Base-by-base conservation (phyloP, 2,888 invertebrate species). In the Cantharis rustica region DNA sequence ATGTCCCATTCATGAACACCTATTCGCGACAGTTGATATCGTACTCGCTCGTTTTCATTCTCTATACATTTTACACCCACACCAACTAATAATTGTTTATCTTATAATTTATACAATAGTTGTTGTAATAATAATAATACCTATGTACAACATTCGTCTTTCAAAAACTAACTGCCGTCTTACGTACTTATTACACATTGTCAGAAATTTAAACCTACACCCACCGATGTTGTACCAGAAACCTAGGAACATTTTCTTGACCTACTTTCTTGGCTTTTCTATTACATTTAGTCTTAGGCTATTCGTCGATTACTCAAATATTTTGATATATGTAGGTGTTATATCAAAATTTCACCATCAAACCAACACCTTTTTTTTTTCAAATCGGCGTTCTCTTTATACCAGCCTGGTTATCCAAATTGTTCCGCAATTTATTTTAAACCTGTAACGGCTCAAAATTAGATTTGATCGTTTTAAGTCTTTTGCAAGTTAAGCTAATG, bases 1-100 rank as follows among this genome's bases (percentile, higher is more conserved):
- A 73, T 16, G 27, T 69, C 69, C 69, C 73, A 73, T 73, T 73
- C 73, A 73, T 73, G 31, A 73, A 73, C 73, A 62, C 73, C 62
- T 31, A 11, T 31, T 61, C 62, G 27, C 68, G 16, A 73, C 62
- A 66, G 23, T 68, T 23, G 15, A 68, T 68, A 27, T 26, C 68
- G 68, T 68, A 68, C 68, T 15, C 68, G 68, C 68, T 68, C 23
- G 26, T 26, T 23, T 16, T 68, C 27, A 23, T 26, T 23, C 68
- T 31, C 13, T 31, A 31, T 31, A 13, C 31, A 31, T 31, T 31
- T 31, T 26, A 68, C 23, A 68, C 68, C 64, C 64, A 64, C 11
- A 13, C 17, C 64, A 64, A 64, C 31, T 13, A 4, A 64, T n/a
- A 64, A 64, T 64, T 20, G 64, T 64, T 64, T 64, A 64, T 64